Base-by-base conservation (phyloP, 2,797 vertebrate species). In the Fratercula arctica region DNA sequence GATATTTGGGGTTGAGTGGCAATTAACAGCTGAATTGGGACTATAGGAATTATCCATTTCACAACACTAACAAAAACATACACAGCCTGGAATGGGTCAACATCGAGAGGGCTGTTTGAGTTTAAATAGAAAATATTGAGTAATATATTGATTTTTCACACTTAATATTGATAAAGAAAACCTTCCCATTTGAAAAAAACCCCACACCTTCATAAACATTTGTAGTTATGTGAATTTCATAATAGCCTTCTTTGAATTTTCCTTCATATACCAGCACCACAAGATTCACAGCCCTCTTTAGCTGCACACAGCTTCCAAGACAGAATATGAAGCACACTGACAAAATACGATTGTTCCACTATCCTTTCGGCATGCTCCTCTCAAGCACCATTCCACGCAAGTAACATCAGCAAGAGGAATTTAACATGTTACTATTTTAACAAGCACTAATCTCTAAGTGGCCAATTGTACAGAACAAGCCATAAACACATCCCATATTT, bases 371-470 rank as follows among this genome's bases (percentile, higher is more conserved):
- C 72, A 61, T 66, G 39, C 25, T 80, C 26, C 54, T 95, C 88
- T 95, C 87, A 83, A 87, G 92, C 87, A 91, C 78, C 94, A 94
- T 95, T 95, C 95, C 92, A 87, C 24, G 28, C 61, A 81, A 93
- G 25, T 59, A 92, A 78, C 78, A 75, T 94, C 95, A 96, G 86
- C 87, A 91, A 89, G 66, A 91, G 75, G 92, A 97, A 96, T 95
- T 96, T 95, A 91, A 85, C 72, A 78, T 56, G 95, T 89, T 95
- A 51, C 96, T 96, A 96, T 96, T 96, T 97, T 95, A 94, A 95
- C 64, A 80, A 94, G 69, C 48, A 93, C 90, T 95, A 94, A 97
- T 95, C 96, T 94, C 86, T 28, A 81, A 80, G 75, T 77, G 90
- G 78, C 81, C 77, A 83, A 67, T 75, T 45, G 10, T 80, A 83